These are phyloP conservation scores for Cercopithecus diana DNA, from an alignment of 2,797 vertebrate genomes.

Conservation along the genomic window DNA sequence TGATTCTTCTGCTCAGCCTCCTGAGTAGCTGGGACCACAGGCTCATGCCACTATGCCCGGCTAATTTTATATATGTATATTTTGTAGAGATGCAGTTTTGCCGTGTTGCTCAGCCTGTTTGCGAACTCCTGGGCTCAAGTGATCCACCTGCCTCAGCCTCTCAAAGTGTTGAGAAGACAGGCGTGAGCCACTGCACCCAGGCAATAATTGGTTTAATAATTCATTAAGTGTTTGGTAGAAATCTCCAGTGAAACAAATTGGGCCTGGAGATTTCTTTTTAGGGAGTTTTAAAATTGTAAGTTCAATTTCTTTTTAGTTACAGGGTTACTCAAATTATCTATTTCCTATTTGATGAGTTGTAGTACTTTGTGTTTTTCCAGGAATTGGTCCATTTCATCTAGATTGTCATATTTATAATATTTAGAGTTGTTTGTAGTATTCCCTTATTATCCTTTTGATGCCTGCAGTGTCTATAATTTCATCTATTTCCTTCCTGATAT, in stretches of 20 bases:
- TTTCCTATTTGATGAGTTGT: background rate
- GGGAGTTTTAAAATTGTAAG: background rate
- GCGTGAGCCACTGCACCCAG: too few species aligned
- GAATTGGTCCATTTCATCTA: background rate
- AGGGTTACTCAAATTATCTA: background rate
- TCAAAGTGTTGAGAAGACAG: too few species aligned
- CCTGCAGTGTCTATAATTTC: background rate
- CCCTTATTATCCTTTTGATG: background rate
- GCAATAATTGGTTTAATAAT: too few species aligned
- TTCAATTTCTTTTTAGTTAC: background rate
- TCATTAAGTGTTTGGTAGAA: constrained; percentile 11
- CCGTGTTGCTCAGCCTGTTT: too few species aligned
- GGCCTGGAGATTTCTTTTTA: background rate
- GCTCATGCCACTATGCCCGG: too few species aligned
- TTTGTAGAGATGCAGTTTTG: too few species aligned
- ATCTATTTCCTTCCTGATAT: background rate
- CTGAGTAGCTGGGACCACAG: too few species aligned
- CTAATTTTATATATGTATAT: too few species aligned
- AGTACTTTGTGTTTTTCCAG: background rate
- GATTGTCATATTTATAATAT: background rate
- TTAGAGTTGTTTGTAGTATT: background rate
- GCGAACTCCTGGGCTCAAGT: too few species aligned
- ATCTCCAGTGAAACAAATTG: background rate
- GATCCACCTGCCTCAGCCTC: too few species aligned
- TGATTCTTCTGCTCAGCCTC: too few species aligned